phyloP scores from a whole-genome alignment of 2,797 vertebrate species.

The Eulemur mongoz region DNA sequence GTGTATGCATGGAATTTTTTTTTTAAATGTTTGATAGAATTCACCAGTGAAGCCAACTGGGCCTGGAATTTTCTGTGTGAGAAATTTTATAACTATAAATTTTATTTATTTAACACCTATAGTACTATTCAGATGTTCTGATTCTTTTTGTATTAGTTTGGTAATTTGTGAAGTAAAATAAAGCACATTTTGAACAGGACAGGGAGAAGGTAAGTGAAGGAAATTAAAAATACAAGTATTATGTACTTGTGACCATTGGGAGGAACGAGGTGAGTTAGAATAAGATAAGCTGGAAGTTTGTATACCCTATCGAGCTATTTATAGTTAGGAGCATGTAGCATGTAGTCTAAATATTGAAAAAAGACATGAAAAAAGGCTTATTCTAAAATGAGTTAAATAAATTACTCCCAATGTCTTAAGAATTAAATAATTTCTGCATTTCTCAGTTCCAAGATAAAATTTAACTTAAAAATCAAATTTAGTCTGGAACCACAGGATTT shows the following conservation, averaged over 20 bases:
- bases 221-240: neutral
- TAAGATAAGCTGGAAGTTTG: neutral
- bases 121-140: neutral
- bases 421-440: neutral
- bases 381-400: neutral
- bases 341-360: neutral
- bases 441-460: neutral
- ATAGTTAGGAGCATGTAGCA: neutral
- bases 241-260: neutral
- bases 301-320: neutral
- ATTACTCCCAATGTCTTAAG: neutral
- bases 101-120: neutral
- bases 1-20: neutral
- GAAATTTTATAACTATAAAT: neutral
- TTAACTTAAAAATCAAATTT: neutral
- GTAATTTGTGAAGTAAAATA: neutral
- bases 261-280: neutral
- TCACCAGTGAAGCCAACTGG: neutral
- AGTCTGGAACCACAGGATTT: neutral
- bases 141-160: neutral
- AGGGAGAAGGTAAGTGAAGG: neutral
- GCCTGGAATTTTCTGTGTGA: neutral
- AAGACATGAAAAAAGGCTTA: neutral
- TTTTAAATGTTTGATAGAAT: neutral
- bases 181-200: neutral